These are phyloP conservation scores for Acanthurus tractus DNA, from an alignment of 2,797 vertebrate genomes.

Conservation along the genomic window DNA sequence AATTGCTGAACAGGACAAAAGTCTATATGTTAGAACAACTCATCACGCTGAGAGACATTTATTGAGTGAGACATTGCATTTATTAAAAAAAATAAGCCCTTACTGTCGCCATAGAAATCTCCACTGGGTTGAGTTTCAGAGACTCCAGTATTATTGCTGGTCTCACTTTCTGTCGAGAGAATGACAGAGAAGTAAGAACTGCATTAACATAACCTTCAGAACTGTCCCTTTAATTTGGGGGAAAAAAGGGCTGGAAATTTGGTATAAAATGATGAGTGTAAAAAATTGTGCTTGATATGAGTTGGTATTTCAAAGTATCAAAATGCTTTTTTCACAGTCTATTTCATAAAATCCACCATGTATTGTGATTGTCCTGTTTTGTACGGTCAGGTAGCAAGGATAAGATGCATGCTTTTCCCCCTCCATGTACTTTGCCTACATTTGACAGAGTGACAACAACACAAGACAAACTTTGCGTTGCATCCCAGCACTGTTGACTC, in stretches of 20 bases:
- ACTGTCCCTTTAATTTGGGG: neutral
- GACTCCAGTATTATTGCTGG: conserved; percentile 86
- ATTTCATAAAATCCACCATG: conserved; percentile 23
- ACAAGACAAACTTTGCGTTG: conserved; percentile 58
- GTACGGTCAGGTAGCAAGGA: conserved; percentile 11
- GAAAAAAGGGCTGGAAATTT: conserved; percentile 18
- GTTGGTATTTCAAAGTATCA: conserved; percentile 6
- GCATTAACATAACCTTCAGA: conserved; percentile 52
- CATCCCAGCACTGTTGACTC: conserved; percentile 58
- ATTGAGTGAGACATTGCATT: neutral
- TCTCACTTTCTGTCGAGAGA: conserved; percentile 89
- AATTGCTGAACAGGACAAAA: conserved; percentile 87
- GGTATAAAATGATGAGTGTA: neutral
- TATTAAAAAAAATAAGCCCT: conserved; percentile 55
- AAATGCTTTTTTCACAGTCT: conserved; percentile 3
- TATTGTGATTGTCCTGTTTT: conserved; percentile 22
- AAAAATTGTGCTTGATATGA: conserved; percentile 9
- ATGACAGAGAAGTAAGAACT: conserved; percentile 60
- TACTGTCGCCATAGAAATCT: conserved; percentile 99
- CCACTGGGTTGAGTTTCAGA: conserved; percentile 91
- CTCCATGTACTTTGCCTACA: conserved; percentile 25
- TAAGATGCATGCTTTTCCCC: conserved; percentile 40
- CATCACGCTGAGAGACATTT: neutral
- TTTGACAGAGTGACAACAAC: conserved; percentile 41
- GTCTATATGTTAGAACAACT: neutral